Percentiles rank a stretch among this genome's conserved stretches.
Conservation (phyloP, 2,797 vertebrate species). For the Caiman crocodilus region DNA sequence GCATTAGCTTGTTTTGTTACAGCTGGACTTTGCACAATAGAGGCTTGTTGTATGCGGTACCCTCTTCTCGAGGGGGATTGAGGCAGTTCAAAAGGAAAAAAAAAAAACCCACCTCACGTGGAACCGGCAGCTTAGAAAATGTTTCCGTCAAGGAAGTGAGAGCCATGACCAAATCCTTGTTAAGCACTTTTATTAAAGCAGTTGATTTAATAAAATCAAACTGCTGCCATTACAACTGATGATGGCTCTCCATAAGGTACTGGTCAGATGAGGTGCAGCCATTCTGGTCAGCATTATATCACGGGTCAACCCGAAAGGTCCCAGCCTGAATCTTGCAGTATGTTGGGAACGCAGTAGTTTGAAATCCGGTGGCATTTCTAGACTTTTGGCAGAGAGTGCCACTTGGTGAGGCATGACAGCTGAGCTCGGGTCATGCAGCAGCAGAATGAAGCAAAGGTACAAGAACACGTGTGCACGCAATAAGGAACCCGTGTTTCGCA, state of each 20-base stretch:
- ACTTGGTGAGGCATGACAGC: neutral
- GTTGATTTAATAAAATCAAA: neutral
- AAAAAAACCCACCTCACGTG: neutral
- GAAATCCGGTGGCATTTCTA: neutral
- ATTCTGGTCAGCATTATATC: neutral
- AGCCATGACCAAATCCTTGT: neutral
- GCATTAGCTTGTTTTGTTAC: fast-evolving
- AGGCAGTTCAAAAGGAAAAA: no score
- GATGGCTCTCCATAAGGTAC: neutral
- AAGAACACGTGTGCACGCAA: neutral
- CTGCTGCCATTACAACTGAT: neutral
- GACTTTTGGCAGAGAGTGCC: neutral
- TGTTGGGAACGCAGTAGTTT: neutral
- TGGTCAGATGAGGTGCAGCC: neutral
- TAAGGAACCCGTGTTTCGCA: neutral
- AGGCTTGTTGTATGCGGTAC: neutral
- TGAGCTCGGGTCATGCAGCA: neutral
- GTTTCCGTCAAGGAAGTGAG: neutral
- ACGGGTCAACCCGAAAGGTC: neutral
- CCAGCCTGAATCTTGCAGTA: neutral
- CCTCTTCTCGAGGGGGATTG: fast-evolving
- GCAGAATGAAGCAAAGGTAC: neutral
- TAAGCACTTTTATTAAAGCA: neutral
- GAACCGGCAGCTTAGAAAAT: neutral
- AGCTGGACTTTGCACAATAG: neutral